phyloP scores from a whole-genome alignment of 2,797 vertebrate genomes.

The Thalassophryne amazonica region DNA sequence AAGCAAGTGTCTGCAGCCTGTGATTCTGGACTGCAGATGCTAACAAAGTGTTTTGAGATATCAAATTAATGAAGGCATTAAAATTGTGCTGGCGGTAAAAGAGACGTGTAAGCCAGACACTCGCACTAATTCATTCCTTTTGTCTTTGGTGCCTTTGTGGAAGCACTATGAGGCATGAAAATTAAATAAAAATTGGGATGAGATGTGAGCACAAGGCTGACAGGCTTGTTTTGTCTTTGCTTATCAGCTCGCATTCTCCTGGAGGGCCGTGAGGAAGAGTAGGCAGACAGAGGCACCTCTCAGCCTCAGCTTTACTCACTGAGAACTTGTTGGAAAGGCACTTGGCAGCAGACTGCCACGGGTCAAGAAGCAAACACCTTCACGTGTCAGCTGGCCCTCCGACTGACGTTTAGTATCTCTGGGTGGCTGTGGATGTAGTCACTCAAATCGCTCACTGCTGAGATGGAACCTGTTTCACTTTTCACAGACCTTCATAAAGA shows the following conservation, averaged over 20 bases:
- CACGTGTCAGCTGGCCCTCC: conserved; percentile 53
- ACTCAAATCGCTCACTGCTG: conserved; percentile 17
- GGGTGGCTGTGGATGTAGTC: conserved; percentile 34
- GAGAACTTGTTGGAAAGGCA: conserved; percentile 37
- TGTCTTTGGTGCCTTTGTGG: conserved; percentile 41
- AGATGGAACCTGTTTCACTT: conserved; percentile 21
- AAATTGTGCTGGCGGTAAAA: conserved; percentile 1
- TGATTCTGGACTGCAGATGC: conserved; percentile 13
- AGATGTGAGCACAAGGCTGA: conserved; percentile 27
- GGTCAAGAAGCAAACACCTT: conserved; percentile 70
- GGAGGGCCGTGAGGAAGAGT: conserved; percentile 28
- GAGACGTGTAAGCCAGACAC: neutral
- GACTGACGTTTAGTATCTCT: conserved; percentile 54
- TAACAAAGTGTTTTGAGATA: conserved; percentile 17
- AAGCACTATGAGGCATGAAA: conserved; percentile 20
- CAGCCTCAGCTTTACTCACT: conserved; percentile 18
- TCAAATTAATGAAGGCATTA: conserved; percentile 9
- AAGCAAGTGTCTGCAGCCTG: no score
- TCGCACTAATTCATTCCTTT: conserved; percentile 31
- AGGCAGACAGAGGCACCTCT: conserved; percentile 14
- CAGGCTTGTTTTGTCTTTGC: conserved; percentile 46
- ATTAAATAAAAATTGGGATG: conserved; percentile 31
- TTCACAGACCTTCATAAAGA: conserved; percentile 27
- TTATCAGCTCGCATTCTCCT: conserved; percentile 31
- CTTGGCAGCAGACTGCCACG: conserved; percentile 44